These are phyloP conservation scores for Micronycteris hirsuta DNA, from an alignment of 2,113 vertebrate genomes.

Conservation along the genomic window DNA sequence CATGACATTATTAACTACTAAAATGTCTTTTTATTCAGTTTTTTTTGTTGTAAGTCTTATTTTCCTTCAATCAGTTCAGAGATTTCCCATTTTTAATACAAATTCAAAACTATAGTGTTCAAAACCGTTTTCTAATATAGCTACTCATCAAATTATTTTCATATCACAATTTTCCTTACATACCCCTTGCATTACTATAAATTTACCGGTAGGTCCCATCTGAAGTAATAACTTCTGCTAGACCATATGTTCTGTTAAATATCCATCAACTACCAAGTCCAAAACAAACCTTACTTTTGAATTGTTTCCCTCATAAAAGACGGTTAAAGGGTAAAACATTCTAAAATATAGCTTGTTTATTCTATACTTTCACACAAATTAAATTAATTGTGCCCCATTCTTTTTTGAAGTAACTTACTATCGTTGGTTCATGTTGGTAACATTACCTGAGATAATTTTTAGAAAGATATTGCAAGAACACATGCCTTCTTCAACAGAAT, in stretches of 20 bases:
- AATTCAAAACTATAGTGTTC: not conserved
- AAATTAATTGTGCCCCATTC: not conserved
- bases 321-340: not conserved
- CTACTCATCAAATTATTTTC: not conserved
- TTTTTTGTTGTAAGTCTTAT: constrained; percentile 18
- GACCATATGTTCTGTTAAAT: not conserved
- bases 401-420: not conserved
- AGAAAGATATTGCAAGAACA: not conserved
- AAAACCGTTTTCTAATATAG: not conserved
- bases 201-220: not conserved
- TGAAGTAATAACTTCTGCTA: not conserved
- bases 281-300: not conserved
- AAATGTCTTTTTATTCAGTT: constrained; percentile 41
- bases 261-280: not conserved
- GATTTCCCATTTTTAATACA: not conserved
- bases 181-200: not conserved
- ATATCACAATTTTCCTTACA: not conserved
- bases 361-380: not conserved
- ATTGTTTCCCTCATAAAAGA: not conserved
- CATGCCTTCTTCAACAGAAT: not conserved
- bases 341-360: not conserved
- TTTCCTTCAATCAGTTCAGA: constrained; percentile 23
- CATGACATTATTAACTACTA: not conserved
- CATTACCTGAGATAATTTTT: not conserved
- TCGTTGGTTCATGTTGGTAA: not conserved